Conservation (phyloP, 2,888 invertebrate species). For the Opisthograptis luteolata region DNA sequence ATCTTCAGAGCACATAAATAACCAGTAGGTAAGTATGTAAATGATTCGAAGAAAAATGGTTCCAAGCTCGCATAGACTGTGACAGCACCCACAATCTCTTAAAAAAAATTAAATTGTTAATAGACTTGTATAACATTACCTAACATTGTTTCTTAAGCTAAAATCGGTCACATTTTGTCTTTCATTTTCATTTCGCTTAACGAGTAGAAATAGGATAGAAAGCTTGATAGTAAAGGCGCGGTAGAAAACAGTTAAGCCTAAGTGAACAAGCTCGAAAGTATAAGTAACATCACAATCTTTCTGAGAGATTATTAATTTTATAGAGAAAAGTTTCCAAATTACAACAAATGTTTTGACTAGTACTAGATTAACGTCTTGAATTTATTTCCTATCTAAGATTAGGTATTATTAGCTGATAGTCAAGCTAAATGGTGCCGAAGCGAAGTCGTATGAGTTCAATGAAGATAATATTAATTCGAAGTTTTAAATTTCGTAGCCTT, state of each 20-base stretch:
- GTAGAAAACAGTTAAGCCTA: slow-evolving; percentile 78
- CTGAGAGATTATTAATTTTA: slow-evolving; percentile 29
- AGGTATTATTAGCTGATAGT: slow-evolving; percentile 61
- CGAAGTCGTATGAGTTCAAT: slow-evolving; percentile 67
- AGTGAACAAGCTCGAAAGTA: slow-evolving; percentile 78
- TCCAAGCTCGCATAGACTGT: slow-evolving; percentile 5
- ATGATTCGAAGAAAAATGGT: neutral
- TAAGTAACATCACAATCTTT: slow-evolving; percentile 46
- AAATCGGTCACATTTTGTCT: slow-evolving; percentile 29
- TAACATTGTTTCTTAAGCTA: slow-evolving; percentile 26
- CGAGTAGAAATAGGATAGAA: slow-evolving; percentile 55
- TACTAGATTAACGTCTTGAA: slow-evolving; percentile 40
- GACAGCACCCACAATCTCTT: slow-evolving; percentile 2
- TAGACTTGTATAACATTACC: slow-evolving; percentile 22
- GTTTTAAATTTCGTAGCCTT: slow-evolving; percentile 38
- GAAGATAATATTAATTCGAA: slow-evolving; percentile 62
- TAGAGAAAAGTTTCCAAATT: slow-evolving; percentile 31
- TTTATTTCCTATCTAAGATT: slow-evolving; percentile 66
- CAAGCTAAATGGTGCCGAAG: slow-evolving; percentile 65
- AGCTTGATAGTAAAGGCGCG: slow-evolving; percentile 67
- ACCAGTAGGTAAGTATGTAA: too few relatives aligned
- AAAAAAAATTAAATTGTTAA: slow-evolving; percentile 7
- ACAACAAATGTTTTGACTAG: slow-evolving; percentile 31
- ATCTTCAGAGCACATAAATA: too few relatives aligned
- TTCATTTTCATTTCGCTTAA: slow-evolving; percentile 31